Evolutionary conservation across 1,140 invertebrate species (phyloP).

Genomic region (Bradysia coprophila): DNA sequence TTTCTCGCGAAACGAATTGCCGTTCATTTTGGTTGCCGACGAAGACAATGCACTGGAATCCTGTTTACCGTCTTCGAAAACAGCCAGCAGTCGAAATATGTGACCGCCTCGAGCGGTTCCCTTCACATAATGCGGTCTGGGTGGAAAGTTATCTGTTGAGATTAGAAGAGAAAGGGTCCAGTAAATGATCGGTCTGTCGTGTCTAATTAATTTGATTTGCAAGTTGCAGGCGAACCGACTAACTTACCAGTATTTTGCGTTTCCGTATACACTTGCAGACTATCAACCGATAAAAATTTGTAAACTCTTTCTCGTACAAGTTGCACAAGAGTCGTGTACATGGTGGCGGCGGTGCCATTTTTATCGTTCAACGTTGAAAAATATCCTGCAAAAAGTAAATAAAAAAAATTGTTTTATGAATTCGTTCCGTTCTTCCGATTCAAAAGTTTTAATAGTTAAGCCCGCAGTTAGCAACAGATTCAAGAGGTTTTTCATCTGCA

Average conservation of each 20-base stretch:
- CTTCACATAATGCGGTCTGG: slow-evolving; percentile 19
- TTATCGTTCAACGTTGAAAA: slow-evolving; percentile 21
- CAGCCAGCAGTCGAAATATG: slow-evolving; percentile 19
- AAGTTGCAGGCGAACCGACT: no score
- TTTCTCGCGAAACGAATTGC: slow-evolving; percentile 14
- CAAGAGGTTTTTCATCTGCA: no score
- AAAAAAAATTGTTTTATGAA: slow-evolving; percentile 1
- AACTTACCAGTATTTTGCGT: slow-evolving; percentile 12
- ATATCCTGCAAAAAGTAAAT: slow-evolving; percentile 12
- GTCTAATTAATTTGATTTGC: background rate
- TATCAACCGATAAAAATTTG: slow-evolving; percentile 22
- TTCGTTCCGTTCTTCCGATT: background rate
- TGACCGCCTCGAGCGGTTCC: slow-evolving; percentile 20
- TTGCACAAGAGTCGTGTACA: slow-evolving; percentile 18
- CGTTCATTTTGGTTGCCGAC: slow-evolving; percentile 1
- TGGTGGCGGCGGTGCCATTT: slow-evolving; percentile 17
- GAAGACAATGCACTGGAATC: slow-evolving; percentile 6
- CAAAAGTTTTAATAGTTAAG: no score
- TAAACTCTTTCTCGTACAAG: slow-evolving; percentile 21
- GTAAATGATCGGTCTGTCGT: background rate
- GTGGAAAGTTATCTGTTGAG: slow-evolving; percentile 6
- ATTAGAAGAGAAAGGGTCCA: no score
- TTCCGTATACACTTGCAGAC: slow-evolving; percentile 20
- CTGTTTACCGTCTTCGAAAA: slow-evolving; percentile 23
- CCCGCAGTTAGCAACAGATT: no score